phyloP scores from a whole-genome alignment of 2,113 vertebrate genomes.

The Cyphomyrus plagiostoma region DNA sequence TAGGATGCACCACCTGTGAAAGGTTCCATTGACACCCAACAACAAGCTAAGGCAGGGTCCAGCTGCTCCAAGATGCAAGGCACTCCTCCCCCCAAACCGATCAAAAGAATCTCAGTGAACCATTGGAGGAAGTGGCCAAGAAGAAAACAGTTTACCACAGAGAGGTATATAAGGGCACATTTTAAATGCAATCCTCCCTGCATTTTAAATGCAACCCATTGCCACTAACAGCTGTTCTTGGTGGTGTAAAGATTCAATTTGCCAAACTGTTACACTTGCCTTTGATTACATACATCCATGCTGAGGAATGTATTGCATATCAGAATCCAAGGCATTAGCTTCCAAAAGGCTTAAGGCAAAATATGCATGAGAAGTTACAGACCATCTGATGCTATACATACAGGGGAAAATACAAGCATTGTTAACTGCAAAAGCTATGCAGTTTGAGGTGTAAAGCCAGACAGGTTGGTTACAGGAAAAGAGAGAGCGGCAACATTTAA shows the following conservation, averaged over 20 bases:
- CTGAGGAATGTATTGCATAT: not conserved
- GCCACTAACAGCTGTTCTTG: not conserved
- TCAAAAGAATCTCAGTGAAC: not conserved
- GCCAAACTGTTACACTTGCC: not conserved
- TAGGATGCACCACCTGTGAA: not conserved
- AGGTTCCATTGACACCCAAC: not conserved
- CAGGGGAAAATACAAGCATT: not conserved
- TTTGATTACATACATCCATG: not conserved
- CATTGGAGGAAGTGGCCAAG: not conserved
- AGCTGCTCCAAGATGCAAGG: not conserved
- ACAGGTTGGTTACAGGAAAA: not conserved
- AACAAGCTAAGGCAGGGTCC: not conserved
- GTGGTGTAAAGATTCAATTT: not conserved
- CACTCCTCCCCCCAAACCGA: not conserved
- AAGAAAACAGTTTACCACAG: constrained; percentile 3
- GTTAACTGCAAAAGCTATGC: not conserved
- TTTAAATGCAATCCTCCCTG: not conserved
- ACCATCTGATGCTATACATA: not conserved
- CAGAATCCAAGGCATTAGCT: not conserved
- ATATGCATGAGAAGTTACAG: not conserved
- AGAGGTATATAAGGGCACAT: not conserved
- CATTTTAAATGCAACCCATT: not conserved
- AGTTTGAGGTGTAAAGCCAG: not conserved
- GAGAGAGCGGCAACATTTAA: not conserved
- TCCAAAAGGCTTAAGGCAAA: not conserved